Base-by-base conservation (phyloP, 53 echinoderm and acorn worm species). In the Astropecten irregularis region DNA sequence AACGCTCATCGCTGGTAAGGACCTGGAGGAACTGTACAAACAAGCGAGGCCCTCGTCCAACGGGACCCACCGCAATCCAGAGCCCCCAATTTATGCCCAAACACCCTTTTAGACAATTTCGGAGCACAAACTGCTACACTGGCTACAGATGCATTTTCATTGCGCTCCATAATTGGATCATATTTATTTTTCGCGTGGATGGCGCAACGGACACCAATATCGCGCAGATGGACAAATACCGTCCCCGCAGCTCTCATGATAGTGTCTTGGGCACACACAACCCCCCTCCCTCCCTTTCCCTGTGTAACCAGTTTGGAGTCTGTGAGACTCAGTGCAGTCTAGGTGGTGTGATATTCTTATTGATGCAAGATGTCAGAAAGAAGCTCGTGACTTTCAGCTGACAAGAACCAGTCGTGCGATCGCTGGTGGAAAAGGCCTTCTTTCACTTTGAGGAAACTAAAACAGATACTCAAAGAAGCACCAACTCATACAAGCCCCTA, bases 61-160 rank as follows among this genome's bases (percentile, higher is more conserved):
- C 11, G 6, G 42, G 6, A 62, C 79, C 79, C 39, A 47, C 56
- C 79, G 44, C 79, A 47, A 62, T 62, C 79, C 61, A 32, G 46
- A 42, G 46, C 50, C 61, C 79, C 22, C 46, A 66, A 32, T 61
- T 61, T 79, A 62, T 61, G 79, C 62, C 79, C 18, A 62, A 79
- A 79, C 62, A 62, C 62, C 79, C 79, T 62, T 79, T 61, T 37
- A 61, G 79, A 79, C 62, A 48, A 60, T 79, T 62, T 62, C 79
- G 39, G 39, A 59, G 57, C 76, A 58, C 40, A 40, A 59, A 62
- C 40, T 60, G 61, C 46, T 47, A 48, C 48, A 58, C 39, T 31
- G 49, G 79, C 62, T 33, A 61, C 31, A 31, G 61, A 47, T 62
- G 63, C 23, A 46, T 59, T 26, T 76, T 76, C 44, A 42, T 49